Base-by-base conservation (phyloP, 2,888 invertebrate species). In the Lingula anatina region DNA sequence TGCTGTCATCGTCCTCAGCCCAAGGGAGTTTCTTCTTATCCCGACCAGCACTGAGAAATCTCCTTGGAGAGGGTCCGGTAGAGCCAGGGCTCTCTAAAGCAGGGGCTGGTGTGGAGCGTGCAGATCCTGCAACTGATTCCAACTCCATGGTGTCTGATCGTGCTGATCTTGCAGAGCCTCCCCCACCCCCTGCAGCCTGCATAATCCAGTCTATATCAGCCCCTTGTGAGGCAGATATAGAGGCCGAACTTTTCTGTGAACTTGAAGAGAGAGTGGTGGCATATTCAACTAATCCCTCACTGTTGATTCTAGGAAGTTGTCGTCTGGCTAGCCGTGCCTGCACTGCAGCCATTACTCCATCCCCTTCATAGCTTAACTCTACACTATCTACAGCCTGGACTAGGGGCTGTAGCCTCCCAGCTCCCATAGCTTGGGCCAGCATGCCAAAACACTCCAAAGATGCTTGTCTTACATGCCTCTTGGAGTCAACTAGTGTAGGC, bases 181-280 rank as follows among this genome's bases (percentile, higher is more conserved):
- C 68, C n/a, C 53, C 50, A 35, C 68, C 65, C 24, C 66, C 65
- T 5, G 66, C 65, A 18, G 70, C 86, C 31, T 83, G 81, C 50
- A 85, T 78, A 47, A 89, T 84, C 88, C 89, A 89, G 48, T 88
- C 87, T 31, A 88, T 81, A 71, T 89, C 89, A 7, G 86, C 83
- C 40, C 86, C 69, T 49, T 60, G 65, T 44, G 57, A 56, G 46
- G 58, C 58, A 46, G 50, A 54, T 35, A 53, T 57, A 18, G 62
- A 51, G 9, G 65, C 59, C 39, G 65, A 61, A 37, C 68, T 57
- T 15, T 72, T 70, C 15, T 71, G 68, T 27, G 72, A 69, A n/a
- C 73, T 73, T 2, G 70, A 75, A 46, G 84, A 83, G 46, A 85
- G 78, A 58, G 83, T 83, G n/a, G 86, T 78, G 7, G 87, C 85